Percentiles rank a stretch among this genome's conserved stretches.
Evolutionary conservation across 2,113 vertebrate species (phyloP).

Genomic region (Picathartes gymnocephalus): DNA sequence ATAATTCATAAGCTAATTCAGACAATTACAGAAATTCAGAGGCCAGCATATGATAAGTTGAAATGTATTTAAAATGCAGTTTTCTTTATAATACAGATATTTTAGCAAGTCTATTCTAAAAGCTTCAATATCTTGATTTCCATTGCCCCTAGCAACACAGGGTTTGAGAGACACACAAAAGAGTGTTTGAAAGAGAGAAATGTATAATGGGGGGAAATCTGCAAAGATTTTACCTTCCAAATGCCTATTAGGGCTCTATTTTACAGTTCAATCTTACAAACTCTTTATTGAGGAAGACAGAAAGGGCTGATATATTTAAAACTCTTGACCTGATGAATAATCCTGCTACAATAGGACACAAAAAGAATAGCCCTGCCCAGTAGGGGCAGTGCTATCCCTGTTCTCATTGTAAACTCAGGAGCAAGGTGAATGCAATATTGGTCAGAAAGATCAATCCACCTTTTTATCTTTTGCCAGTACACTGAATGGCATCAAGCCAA

Average conservation of each 20-base stretch:
- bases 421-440: neutral
- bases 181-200: neutral
- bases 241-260: neutral
- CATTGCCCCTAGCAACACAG: neutral
- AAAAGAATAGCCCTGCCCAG: neutral
- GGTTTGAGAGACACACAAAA: neutral
- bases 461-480: neutral
- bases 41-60: neutral
- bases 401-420: neutral
- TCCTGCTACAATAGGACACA: neutral
- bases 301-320: neutral
- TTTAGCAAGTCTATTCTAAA: neutral
- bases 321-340: neutral
- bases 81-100: neutral
- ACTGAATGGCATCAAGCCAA: neutral
- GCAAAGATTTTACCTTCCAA: neutral
- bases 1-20: neutral
- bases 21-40: neutral
- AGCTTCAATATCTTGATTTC: neutral
- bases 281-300: neutral
- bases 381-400: neutral
- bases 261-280: neutral
- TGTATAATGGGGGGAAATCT: neutral
- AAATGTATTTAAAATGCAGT: neutral
- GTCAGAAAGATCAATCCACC: neutral